Conservation (phyloP, 2,113 vertebrate species). For the Paradoxurus hermaphroditus region DNA sequence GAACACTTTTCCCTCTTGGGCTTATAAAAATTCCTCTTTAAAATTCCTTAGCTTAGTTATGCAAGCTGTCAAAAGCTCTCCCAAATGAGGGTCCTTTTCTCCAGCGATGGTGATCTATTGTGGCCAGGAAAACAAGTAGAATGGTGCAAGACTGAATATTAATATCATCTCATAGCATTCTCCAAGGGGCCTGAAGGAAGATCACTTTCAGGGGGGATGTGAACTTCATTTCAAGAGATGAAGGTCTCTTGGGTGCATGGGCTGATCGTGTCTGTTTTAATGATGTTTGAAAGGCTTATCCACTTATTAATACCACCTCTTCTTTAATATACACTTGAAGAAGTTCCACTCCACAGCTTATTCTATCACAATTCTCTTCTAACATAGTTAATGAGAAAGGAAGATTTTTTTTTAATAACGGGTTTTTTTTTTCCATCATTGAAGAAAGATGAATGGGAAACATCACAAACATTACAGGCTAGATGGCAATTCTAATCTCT, state of each 20-base stretch:
- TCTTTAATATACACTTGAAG: background rate
- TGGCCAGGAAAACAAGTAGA: background rate
- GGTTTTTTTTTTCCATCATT: background rate
- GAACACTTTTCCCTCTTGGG: background rate
- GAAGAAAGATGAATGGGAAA: background rate
- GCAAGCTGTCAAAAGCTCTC: background rate
- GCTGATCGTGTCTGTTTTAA: background rate
- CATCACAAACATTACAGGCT: background rate
- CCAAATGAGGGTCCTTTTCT: background rate
- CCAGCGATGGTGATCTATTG: slow-evolving; percentile 19
- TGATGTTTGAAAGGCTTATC: background rate
- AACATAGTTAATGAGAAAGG: background rate
- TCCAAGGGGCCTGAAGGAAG: background rate
- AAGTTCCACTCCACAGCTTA: background rate
- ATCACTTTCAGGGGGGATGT: background rate
- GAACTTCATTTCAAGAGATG: background rate
- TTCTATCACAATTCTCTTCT: background rate
- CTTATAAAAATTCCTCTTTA: slow-evolving; percentile 35
- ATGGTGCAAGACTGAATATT: background rate
- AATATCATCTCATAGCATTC: background rate
- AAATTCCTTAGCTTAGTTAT: background rate
- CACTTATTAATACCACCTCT: background rate
- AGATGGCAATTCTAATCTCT: slow-evolving; percentile 8
- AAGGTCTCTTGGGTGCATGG: background rate
- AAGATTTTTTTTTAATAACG: background rate